A percentile compares a stretch with the other conserved stretches of the same genome.
Evolutionary conservation across 2,797 vertebrate genomes (phyloP).

Genomic region (Falco biarmicus): DNA sequence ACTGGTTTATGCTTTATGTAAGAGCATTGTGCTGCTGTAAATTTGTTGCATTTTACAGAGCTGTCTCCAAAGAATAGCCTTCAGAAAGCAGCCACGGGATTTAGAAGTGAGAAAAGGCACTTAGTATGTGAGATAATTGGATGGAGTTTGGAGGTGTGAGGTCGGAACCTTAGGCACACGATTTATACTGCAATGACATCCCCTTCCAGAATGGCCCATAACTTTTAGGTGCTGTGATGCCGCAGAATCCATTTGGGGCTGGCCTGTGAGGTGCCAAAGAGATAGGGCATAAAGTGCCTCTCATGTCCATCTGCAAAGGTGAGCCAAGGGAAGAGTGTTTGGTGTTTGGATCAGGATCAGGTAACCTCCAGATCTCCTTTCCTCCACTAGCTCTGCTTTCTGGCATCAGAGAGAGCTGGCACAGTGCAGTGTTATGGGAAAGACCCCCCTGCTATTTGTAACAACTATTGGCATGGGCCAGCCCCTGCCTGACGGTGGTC

Average conservation of each 20-base stretch:
- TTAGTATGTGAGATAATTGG: constrained; percentile 26
- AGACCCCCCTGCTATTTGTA: not conserved
- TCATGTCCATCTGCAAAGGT: not conserved
- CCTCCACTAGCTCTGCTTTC: not conserved
- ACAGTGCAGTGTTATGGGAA: not conserved
- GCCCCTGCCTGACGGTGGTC: not conserved
- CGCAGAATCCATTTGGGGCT: not conserved
- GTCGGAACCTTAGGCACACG: constrained; percentile 2
- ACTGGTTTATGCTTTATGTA: not conserved
- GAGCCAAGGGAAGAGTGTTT: not conserved
- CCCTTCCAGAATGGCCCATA: not conserved
- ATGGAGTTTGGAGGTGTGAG: not conserved
- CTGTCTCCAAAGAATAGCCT: constrained; percentile 4
- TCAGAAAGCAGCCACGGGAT: fast-evolving
- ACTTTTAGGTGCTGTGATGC: not conserved
- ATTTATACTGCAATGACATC: constrained; percentile 2
- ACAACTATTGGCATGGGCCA: fast-evolving
- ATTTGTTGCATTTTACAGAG: constrained; percentile 18
- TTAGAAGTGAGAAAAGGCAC: constrained; percentile 2
- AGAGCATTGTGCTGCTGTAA: constrained; percentile 1
- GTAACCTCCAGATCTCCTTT: not conserved
- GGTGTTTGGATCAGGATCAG: not conserved
- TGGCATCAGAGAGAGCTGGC: not conserved
- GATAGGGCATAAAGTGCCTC: not conserved
- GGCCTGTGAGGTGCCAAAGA: not conserved